Evolutionary conservation across 2,888 invertebrate species (phyloP).

Genomic region (Tromatobia lineatoria): DNA sequence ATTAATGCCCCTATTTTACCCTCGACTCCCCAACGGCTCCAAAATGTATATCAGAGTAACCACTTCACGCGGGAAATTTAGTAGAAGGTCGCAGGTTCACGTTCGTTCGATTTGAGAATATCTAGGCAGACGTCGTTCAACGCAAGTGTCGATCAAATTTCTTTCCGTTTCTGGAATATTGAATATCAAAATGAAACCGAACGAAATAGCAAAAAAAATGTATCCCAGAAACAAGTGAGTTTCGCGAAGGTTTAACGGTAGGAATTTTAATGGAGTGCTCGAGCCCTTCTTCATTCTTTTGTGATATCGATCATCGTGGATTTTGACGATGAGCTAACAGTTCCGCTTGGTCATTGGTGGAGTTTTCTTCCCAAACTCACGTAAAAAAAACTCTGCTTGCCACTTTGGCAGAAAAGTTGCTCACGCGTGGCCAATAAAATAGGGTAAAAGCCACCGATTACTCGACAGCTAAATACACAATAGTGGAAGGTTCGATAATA

Average conservation of each 20-base stretch:
- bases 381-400: conserved; percentile 6
- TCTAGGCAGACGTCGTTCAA: conserved; percentile 21
- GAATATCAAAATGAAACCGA: conserved; percentile 2
- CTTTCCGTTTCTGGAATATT: conserved; percentile 1
- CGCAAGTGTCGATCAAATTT: conserved; percentile 45
- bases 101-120: conserved; percentile 21
- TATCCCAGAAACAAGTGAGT: conserved; percentile 15
- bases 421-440: neutral
- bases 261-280: conserved; percentile 56
- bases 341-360: neutral
- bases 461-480: neutral
- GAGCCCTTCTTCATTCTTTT: neutral
- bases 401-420: neutral
- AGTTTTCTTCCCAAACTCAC: conserved; percentile 5
- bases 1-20: too few relatives aligned
- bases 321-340: conserved; percentile 5
- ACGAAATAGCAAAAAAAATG: conserved; percentile 25
- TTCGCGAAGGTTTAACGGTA: conserved; percentile 4
- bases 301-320: conserved; percentile 32
- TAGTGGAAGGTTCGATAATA: neutral
- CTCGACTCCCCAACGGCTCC: too few relatives aligned
- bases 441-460: conserved; percentile 19
- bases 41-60: neutral
- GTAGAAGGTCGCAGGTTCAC: neutral
- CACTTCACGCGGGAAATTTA: conserved; percentile 2